Evolutionary conservation across 2,113 vertebrate species (phyloP), one percentile per base, ranked within the genome.

Genomic region (Vulpes ferrilata): DNA sequence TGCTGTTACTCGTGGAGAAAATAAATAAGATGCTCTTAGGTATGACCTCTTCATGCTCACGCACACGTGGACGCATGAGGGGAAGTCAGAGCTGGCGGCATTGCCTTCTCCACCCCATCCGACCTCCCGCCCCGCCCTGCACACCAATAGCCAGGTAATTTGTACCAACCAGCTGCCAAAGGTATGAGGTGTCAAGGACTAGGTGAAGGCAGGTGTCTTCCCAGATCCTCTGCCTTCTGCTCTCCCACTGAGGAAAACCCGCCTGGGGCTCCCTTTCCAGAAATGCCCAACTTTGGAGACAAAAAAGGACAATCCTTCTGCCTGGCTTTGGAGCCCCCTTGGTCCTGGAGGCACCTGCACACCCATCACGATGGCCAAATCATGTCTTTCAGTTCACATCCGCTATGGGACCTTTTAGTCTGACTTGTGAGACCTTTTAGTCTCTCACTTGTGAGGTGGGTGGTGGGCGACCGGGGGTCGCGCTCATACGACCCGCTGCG

Each of bases 1-100:
- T 51, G 12, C 25, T 16, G 62, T 62, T 57, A 30, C 35, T 71
- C 76, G 51, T n/a, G n/a, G 64, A 73, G 57, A 62, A 71, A 73
- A n/a, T 25, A 25, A 79, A 62, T 64, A 83, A 73, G 19, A 4
- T 69, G 65, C 71, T 86, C 93, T 89, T 43, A 53, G 83, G 62
- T 78, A 11, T 43, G 84, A 51, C 38, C 11, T 53, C 30, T 62
- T 3, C 20, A 5, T 48, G n/a, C 22, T 92, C 23, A 13, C 43
- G 27, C 59, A 73, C 48, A 69, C 48, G n/a, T 9, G 13, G 25
- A 35, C 3, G 80, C 55, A 35, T 15, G 25, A 90, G 17, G 43
- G 43, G 15, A 93, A 86, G 59, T 57, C 60, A n/a, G 30, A 92
- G 55, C 23, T 4, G n/a, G 22, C 20, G 2, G 16, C 23, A 59